phyloP scores from a whole-genome alignment of 1,140 invertebrate species.

The Drosophila nigromelanica region DNA sequence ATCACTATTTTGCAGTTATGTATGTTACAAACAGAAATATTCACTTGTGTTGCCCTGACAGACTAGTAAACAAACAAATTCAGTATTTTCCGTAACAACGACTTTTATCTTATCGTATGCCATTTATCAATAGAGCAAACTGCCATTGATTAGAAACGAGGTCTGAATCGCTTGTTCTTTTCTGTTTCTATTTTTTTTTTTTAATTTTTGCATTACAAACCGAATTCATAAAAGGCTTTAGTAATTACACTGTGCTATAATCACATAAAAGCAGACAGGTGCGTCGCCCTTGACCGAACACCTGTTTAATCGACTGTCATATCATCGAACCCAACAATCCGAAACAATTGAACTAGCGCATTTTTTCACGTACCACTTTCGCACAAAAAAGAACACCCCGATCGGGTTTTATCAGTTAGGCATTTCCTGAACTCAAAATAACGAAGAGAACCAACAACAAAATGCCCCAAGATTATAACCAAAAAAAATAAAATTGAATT shows the following conservation, averaged over 20 bases:
- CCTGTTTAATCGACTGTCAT: slow-evolving; percentile 44
- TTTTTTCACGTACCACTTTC: slow-evolving; percentile 31
- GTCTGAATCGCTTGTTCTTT: slow-evolving; percentile 10
- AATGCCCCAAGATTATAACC: slow-evolving; percentile 42
- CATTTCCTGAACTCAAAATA: slow-evolving; percentile 54
- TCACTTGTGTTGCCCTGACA: slow-evolving; percentile 1
- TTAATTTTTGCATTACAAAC: slow-evolving; percentile 29
- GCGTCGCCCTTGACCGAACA: slow-evolving; percentile 41
- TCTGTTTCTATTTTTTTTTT: slow-evolving; percentile 9
- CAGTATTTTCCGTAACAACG: slow-evolving; percentile 24
- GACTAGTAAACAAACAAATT: slow-evolving; percentile 34
- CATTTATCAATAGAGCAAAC: slow-evolving; percentile 36
- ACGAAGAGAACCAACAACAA: background rate
- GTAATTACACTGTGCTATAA: slow-evolving; percentile 7
- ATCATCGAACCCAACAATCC: slow-evolving; percentile 8
- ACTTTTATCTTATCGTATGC: slow-evolving; percentile 43
- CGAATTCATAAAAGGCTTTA: slow-evolving; percentile 54
- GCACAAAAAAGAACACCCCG: slow-evolving; percentile 4
- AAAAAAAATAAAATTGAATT: slow-evolving; percentile 4
- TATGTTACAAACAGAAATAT: slow-evolving; percentile 25
- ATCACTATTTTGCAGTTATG: slow-evolving; percentile 21
- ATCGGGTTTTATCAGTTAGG: slow-evolving; percentile 59
- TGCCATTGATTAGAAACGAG: slow-evolving; percentile 39
- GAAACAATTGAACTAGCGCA: slow-evolving; percentile 13
- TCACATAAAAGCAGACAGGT: slow-evolving; percentile 20